Percentiles rank a stretch among this genome's conserved stretches.
Evolutionary conservation across 2,888 invertebrate species (phyloP).

Genomic region (Dolichomitus sp.): DNA sequence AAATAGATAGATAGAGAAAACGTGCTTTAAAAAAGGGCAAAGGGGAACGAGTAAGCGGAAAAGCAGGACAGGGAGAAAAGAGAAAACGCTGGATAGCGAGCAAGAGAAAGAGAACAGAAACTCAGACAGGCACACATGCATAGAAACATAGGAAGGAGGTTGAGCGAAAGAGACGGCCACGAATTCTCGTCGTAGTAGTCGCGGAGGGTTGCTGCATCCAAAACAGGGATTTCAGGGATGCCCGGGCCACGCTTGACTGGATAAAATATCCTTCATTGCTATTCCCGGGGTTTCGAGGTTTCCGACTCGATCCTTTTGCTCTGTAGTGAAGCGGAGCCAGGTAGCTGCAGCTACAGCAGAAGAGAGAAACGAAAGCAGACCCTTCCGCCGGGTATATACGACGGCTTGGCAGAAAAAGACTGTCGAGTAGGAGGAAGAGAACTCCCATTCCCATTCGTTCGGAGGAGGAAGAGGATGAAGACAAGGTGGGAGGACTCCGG

Average conservation of each 20-base stretch:
- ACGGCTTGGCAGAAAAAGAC: conserved; percentile 61
- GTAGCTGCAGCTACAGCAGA: conserved; percentile 22
- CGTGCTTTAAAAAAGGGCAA: conserved; percentile 35
- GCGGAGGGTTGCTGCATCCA: conserved; percentile 73
- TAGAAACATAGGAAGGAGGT: conserved; percentile 26
- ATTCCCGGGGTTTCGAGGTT: conserved; percentile 76
- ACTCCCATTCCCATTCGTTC: conserved; percentile 40
- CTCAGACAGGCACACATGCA: conserved; percentile 40
- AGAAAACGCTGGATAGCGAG: conserved; percentile 37
- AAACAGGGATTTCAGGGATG: conserved; percentile 82
- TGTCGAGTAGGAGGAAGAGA: conserved; percentile 50
- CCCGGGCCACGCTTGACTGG: conserved; percentile 79
- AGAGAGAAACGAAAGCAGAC: conserved; percentile 40
- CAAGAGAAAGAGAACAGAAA: conserved; percentile 33
- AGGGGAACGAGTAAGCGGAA: conserved; percentile 47
- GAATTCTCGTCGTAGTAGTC: conserved; percentile 52
- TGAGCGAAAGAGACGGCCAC: conserved; percentile 49
- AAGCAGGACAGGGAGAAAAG: conserved; percentile 43
- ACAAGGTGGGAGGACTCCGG: conserved; percentile 51
- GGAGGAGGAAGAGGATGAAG: conserved; percentile 60
- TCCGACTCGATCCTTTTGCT: conserved; percentile 57
- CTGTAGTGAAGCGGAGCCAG: conserved; percentile 30
- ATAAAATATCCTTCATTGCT: conserved; percentile 82
- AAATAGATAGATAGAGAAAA: conserved; percentile 55
- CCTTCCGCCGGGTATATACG: conserved; percentile 31